Base-by-base conservation (phyloP, 2,113 vertebrate species). In the Drymodes brunneopygia region DNA sequence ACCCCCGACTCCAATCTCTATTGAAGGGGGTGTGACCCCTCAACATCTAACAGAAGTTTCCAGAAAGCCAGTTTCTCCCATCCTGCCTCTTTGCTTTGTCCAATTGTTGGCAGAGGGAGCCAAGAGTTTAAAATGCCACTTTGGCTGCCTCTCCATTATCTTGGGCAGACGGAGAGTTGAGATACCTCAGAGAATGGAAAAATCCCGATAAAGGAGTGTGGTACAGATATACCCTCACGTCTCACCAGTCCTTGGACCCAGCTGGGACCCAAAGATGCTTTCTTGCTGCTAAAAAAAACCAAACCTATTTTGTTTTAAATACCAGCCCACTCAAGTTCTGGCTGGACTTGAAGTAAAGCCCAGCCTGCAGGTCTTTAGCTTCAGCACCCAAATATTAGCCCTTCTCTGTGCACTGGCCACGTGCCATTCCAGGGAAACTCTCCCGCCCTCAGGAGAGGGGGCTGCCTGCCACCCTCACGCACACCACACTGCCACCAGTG, bases 31-130 rank as follows among this genome's bases (percentile, higher is more conserved):
- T 94, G 94, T 92, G 88, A 93, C 94, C 86, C 94, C 77, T 89
- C 7, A 13, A 75, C 88, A 93, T 90, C 95, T 67, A 58, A 73
- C 36, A 90, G 67, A 83, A 91, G 35, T 95, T 97, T 95, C 90
- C 95, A 96, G 86, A 96, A 74, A 86, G 21, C 67, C 82, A 93
- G 65, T 95, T 97, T 95, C 94, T 96, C 94, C 95, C 86, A 93
- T 81, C 94, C 95, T 95, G 94, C 93, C 72, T 95, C 75, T 88
- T 92, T 96, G 90, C 95, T 97, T 96, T 97, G 92, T 96, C 80
- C 73, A 81, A 94, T 95, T 97, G 94, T 94, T 96, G 91, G 56
- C 28, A 66, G 67, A 91, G 40, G 65, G 90, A 96, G 95, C 92
- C 95, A 96, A 92, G 82, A 92, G 75, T 94, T 95, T 92, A 92